Conservation (phyloP, 2,113 vertebrate species). For the Brachirus orientalis region DNA sequence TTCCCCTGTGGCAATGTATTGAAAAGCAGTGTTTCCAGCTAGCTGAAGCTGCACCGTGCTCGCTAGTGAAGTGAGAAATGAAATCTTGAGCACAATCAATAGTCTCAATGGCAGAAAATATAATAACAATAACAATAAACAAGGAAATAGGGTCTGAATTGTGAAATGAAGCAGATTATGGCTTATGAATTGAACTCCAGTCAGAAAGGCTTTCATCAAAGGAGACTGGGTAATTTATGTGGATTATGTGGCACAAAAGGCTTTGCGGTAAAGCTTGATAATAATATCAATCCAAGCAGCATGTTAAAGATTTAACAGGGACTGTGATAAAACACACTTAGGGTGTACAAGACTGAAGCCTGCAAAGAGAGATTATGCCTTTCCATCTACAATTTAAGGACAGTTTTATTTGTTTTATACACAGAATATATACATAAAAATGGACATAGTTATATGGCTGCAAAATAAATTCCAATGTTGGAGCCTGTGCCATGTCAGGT, state of each 20-base stretch:
- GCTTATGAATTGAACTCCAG: conserved; percentile 37
- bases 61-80: conserved; percentile 26
- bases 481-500: too few relatives aligned
- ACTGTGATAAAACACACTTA: too few relatives aligned
- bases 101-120: conserved; percentile 18
- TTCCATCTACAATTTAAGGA: too few relatives aligned
- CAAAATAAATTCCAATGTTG: too few relatives aligned
- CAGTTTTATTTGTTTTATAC: too few relatives aligned
- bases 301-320: conserved; percentile 50
- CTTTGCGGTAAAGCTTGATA: conserved; percentile 14
- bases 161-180: conserved; percentile 32
- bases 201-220: conserved; percentile 38
- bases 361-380: background rate
- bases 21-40: conserved; percentile 33
- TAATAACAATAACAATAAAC: conserved; percentile 6
- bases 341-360: conserved; percentile 22
- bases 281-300: conserved; percentile 39
- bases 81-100: conserved; percentile 44
- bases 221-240: conserved; percentile 22
- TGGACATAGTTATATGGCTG: too few relatives aligned
- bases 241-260: conserved; percentile 33
- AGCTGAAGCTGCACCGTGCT: conserved; percentile 14
- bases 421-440: too few relatives aligned
- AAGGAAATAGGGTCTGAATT: conserved; percentile 8
- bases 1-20: conserved; percentile 31